A percentile compares a stretch with the other conserved stretches of the same genome.
Evolutionary conservation across 92 coral and sea anemone genomes (phyloP).

Genomic region (Porites evermanni): DNA sequence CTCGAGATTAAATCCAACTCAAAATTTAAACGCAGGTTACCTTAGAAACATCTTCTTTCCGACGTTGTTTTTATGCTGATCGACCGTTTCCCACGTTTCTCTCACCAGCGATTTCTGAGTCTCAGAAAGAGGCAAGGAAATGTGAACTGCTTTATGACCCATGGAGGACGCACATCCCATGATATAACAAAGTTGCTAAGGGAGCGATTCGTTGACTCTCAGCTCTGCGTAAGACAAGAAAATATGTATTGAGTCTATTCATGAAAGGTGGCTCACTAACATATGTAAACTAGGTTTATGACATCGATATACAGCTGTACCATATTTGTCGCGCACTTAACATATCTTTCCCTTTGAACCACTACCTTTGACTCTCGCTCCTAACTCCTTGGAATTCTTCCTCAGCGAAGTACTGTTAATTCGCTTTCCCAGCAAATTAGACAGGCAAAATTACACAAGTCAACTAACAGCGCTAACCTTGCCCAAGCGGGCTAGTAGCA

Average conservation of each 20-base stretch:
- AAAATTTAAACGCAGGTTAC: constrained; percentile 31
- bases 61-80: constrained; percentile 66
- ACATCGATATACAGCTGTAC: background rate
- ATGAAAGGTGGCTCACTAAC: background rate
- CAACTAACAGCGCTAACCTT: background rate
- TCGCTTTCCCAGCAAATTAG: background rate
- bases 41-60: constrained; percentile 85
- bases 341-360: background rate
- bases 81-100: constrained; percentile 90
- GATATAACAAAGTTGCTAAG: background rate
- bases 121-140: constrained; percentile 61
- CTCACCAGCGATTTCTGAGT: constrained; percentile 84
- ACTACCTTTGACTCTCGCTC: background rate
- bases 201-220: background rate
- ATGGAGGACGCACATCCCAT: constrained; percentile 49
- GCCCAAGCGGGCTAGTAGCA: background rate
- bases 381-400: background rate
- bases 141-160: background rate
- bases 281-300: constrained; percentile 19
- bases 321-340: background rate
- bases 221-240: background rate
- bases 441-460: background rate
- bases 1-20: too few relatives aligned
- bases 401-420: background rate
- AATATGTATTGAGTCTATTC: background rate